Evolutionary conservation across 1,140 invertebrate genomes (phyloP), one percentile per base, ranked within the genome.

Genomic region (Mactra quadrangularis): DNA sequence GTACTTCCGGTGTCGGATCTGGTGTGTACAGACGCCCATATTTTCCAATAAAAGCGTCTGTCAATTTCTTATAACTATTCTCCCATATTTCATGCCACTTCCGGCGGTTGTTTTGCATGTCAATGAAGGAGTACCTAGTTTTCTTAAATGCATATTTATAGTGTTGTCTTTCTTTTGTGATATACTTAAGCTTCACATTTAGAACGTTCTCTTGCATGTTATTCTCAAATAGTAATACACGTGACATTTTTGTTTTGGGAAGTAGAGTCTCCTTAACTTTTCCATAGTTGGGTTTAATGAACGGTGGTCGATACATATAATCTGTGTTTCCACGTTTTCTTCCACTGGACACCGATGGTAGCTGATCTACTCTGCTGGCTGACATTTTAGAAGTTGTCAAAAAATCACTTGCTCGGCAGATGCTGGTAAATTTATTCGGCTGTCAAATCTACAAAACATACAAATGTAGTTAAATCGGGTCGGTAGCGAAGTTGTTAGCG

Each of bases 191-290:
- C 83, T 90, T 87, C 15, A 87, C 84, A 22, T 90, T 85, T n/a
- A 90, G 76, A 75, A 89, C 86, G 59, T 87, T 87, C 62, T 90
- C 89, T 76, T 91, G 89, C 17, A 88, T 91, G 0, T 87, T 84
- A 62, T 91, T 91, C 59, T 91, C 90, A 59, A 90, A 91, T 11
- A 91, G 82, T 4, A 91, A 78, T 0, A 91, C 90, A 22, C 88
- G 70, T 1, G 90, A 87, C 1, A 91, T 66, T 15, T 88, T 87
- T 2, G 90, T 87, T 68, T 91, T 91, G 27, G 89, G 89, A 64
- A 88, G 77, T n/a, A 86, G 19, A 45, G 81, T 81, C 19, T 78
- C 72, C 6, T 57, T 83, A 57, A 76, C 84, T 53, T 85, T 87
- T 2, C 89, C 89, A 47, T 90, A 90, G 85, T 91, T 90, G 45